These are phyloP conservation scores for Philonicus albiceps DNA, from an alignment of 2,888 invertebrate species.

Conservation along the genomic window DNA sequence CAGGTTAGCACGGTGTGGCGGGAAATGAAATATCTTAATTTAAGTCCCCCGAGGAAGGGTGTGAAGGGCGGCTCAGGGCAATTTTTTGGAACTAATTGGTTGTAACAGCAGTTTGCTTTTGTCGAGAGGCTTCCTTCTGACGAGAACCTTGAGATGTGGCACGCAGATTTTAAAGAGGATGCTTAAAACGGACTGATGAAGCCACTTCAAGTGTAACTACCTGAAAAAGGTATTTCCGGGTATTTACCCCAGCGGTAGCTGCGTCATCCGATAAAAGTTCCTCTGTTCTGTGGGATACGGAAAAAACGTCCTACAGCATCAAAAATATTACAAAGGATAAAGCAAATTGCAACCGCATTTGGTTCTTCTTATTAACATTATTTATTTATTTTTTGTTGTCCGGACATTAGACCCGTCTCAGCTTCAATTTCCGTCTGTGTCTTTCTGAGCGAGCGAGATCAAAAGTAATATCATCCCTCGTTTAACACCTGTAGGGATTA, in stretches of 20 bases:
- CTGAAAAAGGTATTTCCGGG: neutral
- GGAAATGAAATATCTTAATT: neutral
- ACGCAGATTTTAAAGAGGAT: neutral
- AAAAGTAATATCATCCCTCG: neutral
- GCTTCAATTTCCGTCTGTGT: neutral
- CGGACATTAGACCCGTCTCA: neutral
- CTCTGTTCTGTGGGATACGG: neutral
- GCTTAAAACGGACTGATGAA: neutral
- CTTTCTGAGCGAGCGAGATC: neutral
- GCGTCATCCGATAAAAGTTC: neutral
- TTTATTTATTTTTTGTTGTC: neutral
- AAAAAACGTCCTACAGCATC: neutral
- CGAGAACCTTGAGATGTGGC: neutral
- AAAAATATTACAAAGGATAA: neutral
- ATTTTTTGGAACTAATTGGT: neutral
- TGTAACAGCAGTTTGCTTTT: neutral
- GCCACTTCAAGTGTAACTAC: neutral
- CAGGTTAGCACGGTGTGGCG: neutral
- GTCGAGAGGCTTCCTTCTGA: neutral
- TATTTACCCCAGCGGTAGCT: neutral
- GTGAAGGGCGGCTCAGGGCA: neutral
- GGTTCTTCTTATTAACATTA: neutral
- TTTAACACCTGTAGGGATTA: neutral
- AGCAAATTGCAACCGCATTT: neutral
- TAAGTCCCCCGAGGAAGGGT: neutral